Conservation (phyloP, 2,113 vertebrate species). For the Grammomys dolichurus region DNA sequence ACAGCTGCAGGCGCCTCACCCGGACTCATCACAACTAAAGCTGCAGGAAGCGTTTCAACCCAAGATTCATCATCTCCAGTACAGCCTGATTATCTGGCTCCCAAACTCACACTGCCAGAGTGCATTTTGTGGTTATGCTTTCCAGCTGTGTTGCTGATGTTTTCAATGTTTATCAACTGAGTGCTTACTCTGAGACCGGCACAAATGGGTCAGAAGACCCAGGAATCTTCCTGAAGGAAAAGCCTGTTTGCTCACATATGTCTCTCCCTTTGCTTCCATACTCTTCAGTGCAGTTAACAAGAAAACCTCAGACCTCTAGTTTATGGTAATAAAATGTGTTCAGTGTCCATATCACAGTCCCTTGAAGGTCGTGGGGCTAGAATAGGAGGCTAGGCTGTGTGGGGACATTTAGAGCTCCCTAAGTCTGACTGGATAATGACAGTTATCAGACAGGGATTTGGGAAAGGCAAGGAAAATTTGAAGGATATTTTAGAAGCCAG, state of each 20-base stretch:
- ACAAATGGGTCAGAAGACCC: background rate
- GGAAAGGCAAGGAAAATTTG: background rate
- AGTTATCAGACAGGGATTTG: background rate
- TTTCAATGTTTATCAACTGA: background rate
- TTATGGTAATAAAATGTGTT: background rate
- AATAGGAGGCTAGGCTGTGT: background rate
- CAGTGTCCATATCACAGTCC: background rate
- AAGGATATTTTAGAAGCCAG: background rate
- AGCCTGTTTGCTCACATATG: background rate
- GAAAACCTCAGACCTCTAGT: background rate
- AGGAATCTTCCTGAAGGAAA: conserved; percentile 1
- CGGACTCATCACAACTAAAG: background rate
- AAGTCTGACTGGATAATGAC: no score
- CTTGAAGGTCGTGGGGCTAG: background rate
- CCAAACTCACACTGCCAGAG: background rate
- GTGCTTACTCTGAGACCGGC: background rate
- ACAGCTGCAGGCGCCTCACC: background rate
- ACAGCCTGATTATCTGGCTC: background rate
- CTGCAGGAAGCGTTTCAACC: background rate
- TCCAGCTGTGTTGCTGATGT: background rate
- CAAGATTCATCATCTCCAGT: background rate
- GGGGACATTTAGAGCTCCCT: background rate
- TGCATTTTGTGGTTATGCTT: background rate
- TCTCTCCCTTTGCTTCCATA: background rate
- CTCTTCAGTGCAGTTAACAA: background rate